Base-by-base conservation (phyloP, 2,888 invertebrate genomes). In the Dicyrtoma fusca region DNA sequence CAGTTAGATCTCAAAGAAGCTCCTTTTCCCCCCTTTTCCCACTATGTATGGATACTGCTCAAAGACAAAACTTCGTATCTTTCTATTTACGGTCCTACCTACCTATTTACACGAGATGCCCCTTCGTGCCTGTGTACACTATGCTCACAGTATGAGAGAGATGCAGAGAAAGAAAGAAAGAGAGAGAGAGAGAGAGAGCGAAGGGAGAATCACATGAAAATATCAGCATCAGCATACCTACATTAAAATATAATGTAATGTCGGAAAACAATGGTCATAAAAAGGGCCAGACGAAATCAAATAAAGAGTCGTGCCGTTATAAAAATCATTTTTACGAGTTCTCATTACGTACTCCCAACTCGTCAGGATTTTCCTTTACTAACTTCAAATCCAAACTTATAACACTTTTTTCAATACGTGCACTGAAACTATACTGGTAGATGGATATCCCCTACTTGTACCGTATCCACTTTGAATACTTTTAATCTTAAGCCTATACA, bases 281-380 rank as follows among this genome's bases (percentile, higher is more conserved):
- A 77, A 76, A 76, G 71, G 75, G 71, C 74, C 74, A 76, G 76
- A 78, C 78, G 75, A 76, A 77, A 77, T 78, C 78, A 75, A 78
- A 78, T 78, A 76, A 74, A 77, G 68, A 59, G 73, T 74, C 65
- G 69, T 69, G 72, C 72, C 76, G 76, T 76, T 77, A 78, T 78
- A 78, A 78, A 77, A 76, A 75, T 76, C 74, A 74, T 57, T 53
- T 68, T 78, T 78, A 78, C 75, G 78, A 78, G 76, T 78, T 77
- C 78, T 78, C 78, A 77, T 78, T 78, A 77, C 53, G 21, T 44
- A 42, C 44, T 61, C 42, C 64, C 45, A n/a, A 64, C 47, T 23
- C 13, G 64, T 25, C 23, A 19, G 44, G 47, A 64, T 19, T 19
- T 62, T 21, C 45, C 34, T 34, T 5, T 8, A 34, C 34, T 34